A percentile compares a stretch with the other conserved stretches of the same genome.
Evolutionary conservation across 2,888 invertebrate species (phyloP).

Genomic region (Dastarcus helophoroides): DNA sequence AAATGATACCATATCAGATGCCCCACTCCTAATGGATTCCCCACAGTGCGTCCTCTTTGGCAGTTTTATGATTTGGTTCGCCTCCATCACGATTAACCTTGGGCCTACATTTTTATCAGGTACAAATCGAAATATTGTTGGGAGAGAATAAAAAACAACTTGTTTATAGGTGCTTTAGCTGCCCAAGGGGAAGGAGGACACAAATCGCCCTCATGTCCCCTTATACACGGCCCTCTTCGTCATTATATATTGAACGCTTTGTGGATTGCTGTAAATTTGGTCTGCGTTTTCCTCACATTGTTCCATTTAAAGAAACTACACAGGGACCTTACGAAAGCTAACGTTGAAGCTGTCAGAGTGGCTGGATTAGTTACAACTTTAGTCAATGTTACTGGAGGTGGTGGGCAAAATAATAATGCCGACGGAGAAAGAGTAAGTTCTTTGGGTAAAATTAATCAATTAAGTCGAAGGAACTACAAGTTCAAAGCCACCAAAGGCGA

Average conservation of each 20-base stretch:
- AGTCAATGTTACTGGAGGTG: slow-evolving; percentile 65
- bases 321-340: slow-evolving; percentile 70
- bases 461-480: no score
- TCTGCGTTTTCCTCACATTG: slow-evolving; percentile 72
- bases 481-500: no score
- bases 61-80: slow-evolving; percentile 89
- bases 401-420: slow-evolving; percentile 32
- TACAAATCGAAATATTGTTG: slow-evolving; percentile 4
- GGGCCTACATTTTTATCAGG: slow-evolving; percentile 80
- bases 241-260: slow-evolving; percentile 85
- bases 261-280: slow-evolving; percentile 81
- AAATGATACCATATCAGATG: slow-evolving; percentile 46
- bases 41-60: slow-evolving; percentile 86
- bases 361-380: slow-evolving; percentile 73
- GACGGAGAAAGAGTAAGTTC: slow-evolving; percentile 23
- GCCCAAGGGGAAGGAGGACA: slow-evolving; percentile 67
- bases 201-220: slow-evolving; percentile 72
- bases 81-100: slow-evolving; percentile 79
- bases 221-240: slow-evolving; percentile 76
- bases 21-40: slow-evolving; percentile 64
- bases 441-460: no score
- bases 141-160: not conserved
- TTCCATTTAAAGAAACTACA: slow-evolving; percentile 75
- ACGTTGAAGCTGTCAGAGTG: slow-evolving; percentile 72
- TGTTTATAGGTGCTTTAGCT: slow-evolving; percentile 57